Base-by-base conservation (phyloP, 1,140 invertebrate genomes). In the Drosophila navojoa region DNA sequence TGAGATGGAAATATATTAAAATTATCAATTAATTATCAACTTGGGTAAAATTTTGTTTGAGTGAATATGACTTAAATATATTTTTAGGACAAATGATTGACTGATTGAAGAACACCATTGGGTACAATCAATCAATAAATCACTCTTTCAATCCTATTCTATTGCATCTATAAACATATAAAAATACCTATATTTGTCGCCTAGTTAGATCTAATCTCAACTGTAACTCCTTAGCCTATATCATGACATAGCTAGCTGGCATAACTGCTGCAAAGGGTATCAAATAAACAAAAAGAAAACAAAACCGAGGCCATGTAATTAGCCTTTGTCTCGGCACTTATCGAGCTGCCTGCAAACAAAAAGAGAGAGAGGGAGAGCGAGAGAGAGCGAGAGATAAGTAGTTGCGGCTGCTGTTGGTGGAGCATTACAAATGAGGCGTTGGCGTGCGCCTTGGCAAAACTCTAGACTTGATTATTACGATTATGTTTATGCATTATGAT, bases 341-440 rank as follows among this genome's bases (percentile, higher is more conserved):
- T 19, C 25, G 25, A 13, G 25, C 25, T 38, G 13, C 35, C 3
- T 4, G 35, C 11, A 58, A 9, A 42, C 6, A n/a, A 13, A 7
- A 25, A 16, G 49, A 53, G 50, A 15, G 52, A 4, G 10, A 40
- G 25, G 13, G 22, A 2, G 5, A 6, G 40, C 9, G 2, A 1
- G 53, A 1, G 53, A n/a, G 35, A 7, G 32, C 5, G 44, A 10
- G 29, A n/a, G 13, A 2, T 11, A 11, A 32, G 15, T 2, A 29
- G 49, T 15, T 11, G 29, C 16, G 38, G 53, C 22, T 29, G 16
- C 19, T 49, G 44, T 70, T 68, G 67, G 61, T 85, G 62, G 69
- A 89, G 79, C 82, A 87, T 87, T 87, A 89, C 82, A 87, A 87
- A 87, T 87, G 82, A 79, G 79, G 52, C 79, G 61, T 87, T 87